Evolutionary conservation across 2,888 invertebrate species (phyloP).

Genomic region (Drosophila formosana): DNA sequence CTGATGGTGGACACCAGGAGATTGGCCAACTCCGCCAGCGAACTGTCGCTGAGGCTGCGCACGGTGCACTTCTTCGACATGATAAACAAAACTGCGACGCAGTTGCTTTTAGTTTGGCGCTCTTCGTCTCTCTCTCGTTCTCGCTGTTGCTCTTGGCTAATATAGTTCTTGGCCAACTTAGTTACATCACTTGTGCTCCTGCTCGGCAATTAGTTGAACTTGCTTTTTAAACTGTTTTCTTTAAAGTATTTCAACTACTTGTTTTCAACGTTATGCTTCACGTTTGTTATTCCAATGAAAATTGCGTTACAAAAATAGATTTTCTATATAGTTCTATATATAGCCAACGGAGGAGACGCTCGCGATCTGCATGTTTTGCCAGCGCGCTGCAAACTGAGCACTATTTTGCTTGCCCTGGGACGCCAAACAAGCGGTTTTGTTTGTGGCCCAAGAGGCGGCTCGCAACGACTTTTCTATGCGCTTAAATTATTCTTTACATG

Average conservation of each 20-base stretch:
- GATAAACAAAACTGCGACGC: conserved; percentile 70
- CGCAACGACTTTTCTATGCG: not conserved
- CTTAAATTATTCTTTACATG: conserved; percentile 8
- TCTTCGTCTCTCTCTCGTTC: not conserved
- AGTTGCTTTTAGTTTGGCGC: conserved; percentile 31
- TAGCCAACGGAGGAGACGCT: conserved; percentile 16
- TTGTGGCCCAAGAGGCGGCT: not conserved
- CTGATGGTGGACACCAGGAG: conserved; percentile 88
- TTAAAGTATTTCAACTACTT: not conserved
- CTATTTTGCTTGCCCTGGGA: conserved; percentile 42
- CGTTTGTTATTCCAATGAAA: conserved; percentile 8
- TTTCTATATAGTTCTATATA: conserved; percentile 58
- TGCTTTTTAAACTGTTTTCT: not conserved
- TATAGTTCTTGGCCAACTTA: not conserved
- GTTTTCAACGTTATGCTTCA: not conserved
- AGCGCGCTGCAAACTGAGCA: conserved; percentile 60
- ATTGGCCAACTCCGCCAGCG: conserved; percentile 88
- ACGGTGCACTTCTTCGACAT: conserved; percentile 89
- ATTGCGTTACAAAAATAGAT: conserved; percentile 56
- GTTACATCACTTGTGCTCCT: conserved; percentile 65
- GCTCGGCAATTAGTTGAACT: not conserved
- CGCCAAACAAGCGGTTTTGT: conserved; percentile 49
- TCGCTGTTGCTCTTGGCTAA: not conserved
- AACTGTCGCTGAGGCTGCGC: conserved; percentile 87
- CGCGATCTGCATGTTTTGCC: conserved; percentile 35